Evolutionary conservation across 2,113 vertebrate species (phyloP).

Genomic region (Uria lomvia): DNA sequence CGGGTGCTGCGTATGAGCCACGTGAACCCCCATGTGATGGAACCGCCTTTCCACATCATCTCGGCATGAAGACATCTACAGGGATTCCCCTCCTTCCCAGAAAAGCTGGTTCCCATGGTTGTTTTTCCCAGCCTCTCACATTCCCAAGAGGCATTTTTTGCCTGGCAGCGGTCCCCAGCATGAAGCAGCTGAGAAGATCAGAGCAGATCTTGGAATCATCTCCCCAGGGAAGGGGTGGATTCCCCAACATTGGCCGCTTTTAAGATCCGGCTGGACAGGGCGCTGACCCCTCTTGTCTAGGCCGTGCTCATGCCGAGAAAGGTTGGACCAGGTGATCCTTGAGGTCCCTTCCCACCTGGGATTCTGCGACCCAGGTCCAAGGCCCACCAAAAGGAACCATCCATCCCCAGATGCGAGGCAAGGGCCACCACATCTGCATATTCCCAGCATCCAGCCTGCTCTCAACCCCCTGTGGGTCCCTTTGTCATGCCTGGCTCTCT

Average conservation of each 20-base stretch:
- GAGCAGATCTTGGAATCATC: background rate
- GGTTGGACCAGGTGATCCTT: background rate
- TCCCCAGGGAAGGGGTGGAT: background rate
- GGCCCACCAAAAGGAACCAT: background rate
- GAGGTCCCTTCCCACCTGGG: background rate
- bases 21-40: too few relatives aligned
- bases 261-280: background rate
- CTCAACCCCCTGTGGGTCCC: background rate
- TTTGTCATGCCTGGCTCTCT: accelerated
- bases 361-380: background rate
- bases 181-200: background rate
- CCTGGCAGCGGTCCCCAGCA: background rate
- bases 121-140: background rate
- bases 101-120: background rate
- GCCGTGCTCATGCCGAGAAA: background rate
- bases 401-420: background rate
- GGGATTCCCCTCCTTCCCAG: background rate
- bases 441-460: too few relatives aligned
- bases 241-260: background rate
- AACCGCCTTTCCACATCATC: background rate
- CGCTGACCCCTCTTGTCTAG: background rate
- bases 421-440: background rate
- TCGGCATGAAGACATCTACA: background rate
- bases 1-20: background rate
- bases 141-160: background rate